Conservation (phyloP, 2,797 vertebrate genomes). For the Propithecus deckenii region DNA sequence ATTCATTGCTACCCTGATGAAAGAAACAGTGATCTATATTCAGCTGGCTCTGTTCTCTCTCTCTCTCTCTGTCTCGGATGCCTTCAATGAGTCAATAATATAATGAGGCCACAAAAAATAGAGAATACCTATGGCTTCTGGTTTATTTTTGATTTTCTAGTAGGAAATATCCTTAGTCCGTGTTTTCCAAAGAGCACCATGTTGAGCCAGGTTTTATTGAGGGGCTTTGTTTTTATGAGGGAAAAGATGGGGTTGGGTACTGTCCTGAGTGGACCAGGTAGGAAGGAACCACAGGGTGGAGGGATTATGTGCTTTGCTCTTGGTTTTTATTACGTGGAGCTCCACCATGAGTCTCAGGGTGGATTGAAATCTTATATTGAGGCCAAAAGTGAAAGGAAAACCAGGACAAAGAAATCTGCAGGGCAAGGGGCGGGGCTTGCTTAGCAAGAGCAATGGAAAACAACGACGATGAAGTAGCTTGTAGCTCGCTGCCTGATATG, state of each 20-base stretch:
- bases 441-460: conserved; percentile 54
- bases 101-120: conserved; percentile 77
- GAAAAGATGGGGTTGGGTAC: conserved; percentile 32
- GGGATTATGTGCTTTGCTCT: not conserved
- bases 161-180: conserved; percentile 77
- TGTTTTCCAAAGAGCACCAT: conserved; percentile 69
- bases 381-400: conserved; percentile 80
- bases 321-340: conserved; percentile 58
- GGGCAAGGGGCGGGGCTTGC: conserved; percentile 72
- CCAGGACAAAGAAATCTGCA: conserved; percentile 79
- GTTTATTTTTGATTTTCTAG: conserved; percentile 80
- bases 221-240: conserved; percentile 72
- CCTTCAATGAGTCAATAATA: not conserved
- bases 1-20: not conserved
- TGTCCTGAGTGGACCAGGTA: conserved; percentile 39
- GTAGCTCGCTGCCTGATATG: conserved; percentile 65
- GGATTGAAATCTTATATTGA: conserved; percentile 71
- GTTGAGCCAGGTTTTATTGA: conserved; percentile 69
- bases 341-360: conserved; percentile 71
- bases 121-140: conserved; percentile 67
- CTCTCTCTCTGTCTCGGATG: not conserved
- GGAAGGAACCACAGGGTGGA: not conserved
- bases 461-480: conserved; percentile 65
- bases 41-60: not conserved
- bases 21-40: not conserved